Percentiles rank a stretch among this genome's conserved stretches.
Evolutionary conservation across 1,140 invertebrate species (phyloP).

Genomic region (Caerostris extrusa): DNA sequence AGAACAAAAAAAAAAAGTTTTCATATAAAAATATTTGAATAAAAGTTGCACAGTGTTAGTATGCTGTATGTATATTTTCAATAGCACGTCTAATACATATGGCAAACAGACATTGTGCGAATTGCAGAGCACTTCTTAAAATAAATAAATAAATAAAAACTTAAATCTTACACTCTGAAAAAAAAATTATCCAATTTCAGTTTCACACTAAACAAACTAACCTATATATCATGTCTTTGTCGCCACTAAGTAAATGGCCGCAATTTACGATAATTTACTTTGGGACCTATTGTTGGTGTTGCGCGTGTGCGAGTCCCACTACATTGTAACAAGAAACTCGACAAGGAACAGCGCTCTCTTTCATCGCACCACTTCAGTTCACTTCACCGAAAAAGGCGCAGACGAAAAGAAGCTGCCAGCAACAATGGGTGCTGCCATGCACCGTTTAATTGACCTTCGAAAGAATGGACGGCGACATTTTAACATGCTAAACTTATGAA

Average conservation of each 20-base stretch:
- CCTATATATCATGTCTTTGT: neutral
- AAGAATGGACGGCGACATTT: constrained; percentile 5
- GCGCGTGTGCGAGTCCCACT: neutral
- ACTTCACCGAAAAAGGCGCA: neutral
- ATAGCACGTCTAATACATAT: too few relatives aligned
- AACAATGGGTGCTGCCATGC: neutral
- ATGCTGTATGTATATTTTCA: too few relatives aligned
- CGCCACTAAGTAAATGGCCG: neutral
- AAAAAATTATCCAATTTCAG: neutral
- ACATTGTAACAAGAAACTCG: neutral
- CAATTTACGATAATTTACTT: neutral
- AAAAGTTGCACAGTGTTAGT: too few relatives aligned
- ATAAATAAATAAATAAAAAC: too few relatives aligned
- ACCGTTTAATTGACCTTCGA: constrained; percentile 16
- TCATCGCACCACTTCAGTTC: neutral
- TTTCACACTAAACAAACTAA: neutral
- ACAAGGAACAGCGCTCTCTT: neutral
- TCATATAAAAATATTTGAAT: too few relatives aligned
- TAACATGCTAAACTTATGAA: constrained; percentile 29
- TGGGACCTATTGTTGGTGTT: neutral
- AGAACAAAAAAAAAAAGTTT: too few relatives aligned
- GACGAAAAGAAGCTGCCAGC: neutral
- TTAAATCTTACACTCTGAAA: neutral
- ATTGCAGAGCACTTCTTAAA: too few relatives aligned
- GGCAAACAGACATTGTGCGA: too few relatives aligned